Evolutionary conservation across 2,888 invertebrate genomes (phyloP).

Genomic region (Therioaphis trifolii): DNA sequence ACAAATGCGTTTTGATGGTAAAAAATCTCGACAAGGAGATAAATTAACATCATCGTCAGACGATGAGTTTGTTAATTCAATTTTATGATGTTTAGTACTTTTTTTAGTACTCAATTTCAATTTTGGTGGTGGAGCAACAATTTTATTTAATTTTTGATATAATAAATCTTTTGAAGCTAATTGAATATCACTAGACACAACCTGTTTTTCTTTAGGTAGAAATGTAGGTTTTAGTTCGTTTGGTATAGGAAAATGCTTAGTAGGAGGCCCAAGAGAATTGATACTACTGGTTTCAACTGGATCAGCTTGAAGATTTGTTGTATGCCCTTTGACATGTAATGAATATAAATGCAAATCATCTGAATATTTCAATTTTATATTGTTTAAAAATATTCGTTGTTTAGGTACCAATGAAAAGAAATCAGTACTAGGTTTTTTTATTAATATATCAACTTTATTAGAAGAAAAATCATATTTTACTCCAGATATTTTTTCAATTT

Average conservation of each 20-base stretch:
- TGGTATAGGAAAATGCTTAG: background rate
- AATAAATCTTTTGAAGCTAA: background rate
- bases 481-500: background rate
- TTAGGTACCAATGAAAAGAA: background rate
- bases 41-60: conserved; percentile 10
- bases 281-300: background rate
- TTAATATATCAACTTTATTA: conserved; percentile 40
- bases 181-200: background rate
- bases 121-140: background rate
- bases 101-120: background rate
- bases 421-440: background rate
- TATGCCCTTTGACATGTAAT: conserved; percentile 1
- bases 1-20: background rate
- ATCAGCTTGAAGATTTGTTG: background rate
- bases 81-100: background rate
- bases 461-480: conserved; percentile 21
- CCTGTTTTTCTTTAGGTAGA: background rate
- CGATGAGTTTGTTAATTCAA: background rate
- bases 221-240: background rate
- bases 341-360: background rate
- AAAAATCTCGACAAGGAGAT: background rate
- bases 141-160: background rate
- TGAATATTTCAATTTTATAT: background rate
- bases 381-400: conserved; percentile 24
- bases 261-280: conserved; percentile 6